Conservation (phyloP, 2,888 invertebrate genomes). For the Drosophila demipolita region DNA sequence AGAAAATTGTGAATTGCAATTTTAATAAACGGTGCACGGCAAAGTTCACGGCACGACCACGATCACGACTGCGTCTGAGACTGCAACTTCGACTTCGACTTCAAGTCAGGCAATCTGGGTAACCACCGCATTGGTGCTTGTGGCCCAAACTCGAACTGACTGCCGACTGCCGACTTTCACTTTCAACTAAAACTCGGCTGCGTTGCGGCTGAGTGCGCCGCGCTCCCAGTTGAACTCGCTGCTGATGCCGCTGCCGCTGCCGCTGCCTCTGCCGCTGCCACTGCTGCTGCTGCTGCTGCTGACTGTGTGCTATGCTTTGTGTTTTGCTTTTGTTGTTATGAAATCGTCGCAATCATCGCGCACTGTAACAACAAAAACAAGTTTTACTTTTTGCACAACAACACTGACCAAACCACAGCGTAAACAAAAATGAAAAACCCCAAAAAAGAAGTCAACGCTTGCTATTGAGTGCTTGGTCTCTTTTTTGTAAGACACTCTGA, state of each 20-base stretch:
- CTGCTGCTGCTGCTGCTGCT: conserved; percentile 18
- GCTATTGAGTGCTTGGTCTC: conserved; percentile 70
- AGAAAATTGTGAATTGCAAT: conserved; percentile 72
- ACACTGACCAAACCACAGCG: conserved; percentile 13
- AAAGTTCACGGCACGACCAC: conserved; percentile 65
- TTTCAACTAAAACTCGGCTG: conserved; percentile 58
- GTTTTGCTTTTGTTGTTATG: conserved; percentile 64
- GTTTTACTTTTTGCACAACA: conserved; percentile 71
- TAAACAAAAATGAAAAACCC: conserved; percentile 28
- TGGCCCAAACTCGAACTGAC: conserved; percentile 48
- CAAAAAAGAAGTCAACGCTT: conserved; percentile 68
- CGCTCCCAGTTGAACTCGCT: conserved; percentile 51
- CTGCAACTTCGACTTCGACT: conserved; percentile 22
- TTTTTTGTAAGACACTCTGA: conserved; percentile 50
- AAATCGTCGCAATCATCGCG: conserved; percentile 65
- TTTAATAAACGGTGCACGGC: conserved; percentile 74
- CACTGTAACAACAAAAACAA: conserved; percentile 66
- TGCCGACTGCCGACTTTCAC: conserved; percentile 72
- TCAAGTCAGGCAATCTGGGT: conserved; percentile 48
- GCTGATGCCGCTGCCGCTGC: conserved; percentile 15
- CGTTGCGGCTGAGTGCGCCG: conserved; percentile 59
- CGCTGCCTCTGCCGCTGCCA: conserved; percentile 12
- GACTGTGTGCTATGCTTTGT: conserved; percentile 7
- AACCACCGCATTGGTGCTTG: conserved; percentile 44
- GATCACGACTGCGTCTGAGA: conserved; percentile 20